Conservation (phyloP, 2,888 invertebrate genomes). For the Eretmocerus hayati region DNA sequence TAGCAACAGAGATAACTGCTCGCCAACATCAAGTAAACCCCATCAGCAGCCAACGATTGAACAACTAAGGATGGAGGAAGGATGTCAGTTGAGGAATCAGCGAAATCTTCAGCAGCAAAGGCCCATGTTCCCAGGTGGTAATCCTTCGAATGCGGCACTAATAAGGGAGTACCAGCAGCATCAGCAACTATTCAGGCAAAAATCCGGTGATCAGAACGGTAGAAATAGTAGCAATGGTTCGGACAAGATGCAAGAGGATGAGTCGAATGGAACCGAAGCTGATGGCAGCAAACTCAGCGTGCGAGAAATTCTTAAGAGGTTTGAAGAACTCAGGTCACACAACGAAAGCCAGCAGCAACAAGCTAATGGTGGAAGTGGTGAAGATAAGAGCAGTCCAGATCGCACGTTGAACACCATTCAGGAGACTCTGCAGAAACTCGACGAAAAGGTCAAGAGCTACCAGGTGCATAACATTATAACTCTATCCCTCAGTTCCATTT, state of each 20-base stretch:
- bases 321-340: conserved; percentile 59
- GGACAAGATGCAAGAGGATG: not conserved
- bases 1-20: conserved; percentile 14
- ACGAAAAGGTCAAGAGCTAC: conserved; percentile 46
- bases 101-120: conserved; percentile 25
- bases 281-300: conserved; percentile 75
- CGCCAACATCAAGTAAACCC: no score
- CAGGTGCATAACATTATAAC: conserved; percentile 40
- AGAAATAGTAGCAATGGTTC: not conserved
- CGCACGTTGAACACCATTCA: conserved; percentile 45
- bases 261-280: conserved; percentile 63
- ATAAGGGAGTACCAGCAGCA: conserved; percentile 40
- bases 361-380: conserved; percentile 21
- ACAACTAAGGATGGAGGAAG: conserved; percentile 39
- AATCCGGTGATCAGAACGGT: not conserved
- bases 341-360: conserved; percentile 25
- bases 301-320: conserved; percentile 73
- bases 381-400: conserved; percentile 38
- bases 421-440: conserved; percentile 46
- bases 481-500: no score
- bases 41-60: conserved; percentile 39
- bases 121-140: no score
- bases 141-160: conserved; percentile 35
- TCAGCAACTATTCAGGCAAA: conserved; percentile 27
- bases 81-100: conserved; percentile 34